Base-by-base conservation (phyloP, 2,797 vertebrate species). In the Lepidocolaptes lacrymiger region DNA sequence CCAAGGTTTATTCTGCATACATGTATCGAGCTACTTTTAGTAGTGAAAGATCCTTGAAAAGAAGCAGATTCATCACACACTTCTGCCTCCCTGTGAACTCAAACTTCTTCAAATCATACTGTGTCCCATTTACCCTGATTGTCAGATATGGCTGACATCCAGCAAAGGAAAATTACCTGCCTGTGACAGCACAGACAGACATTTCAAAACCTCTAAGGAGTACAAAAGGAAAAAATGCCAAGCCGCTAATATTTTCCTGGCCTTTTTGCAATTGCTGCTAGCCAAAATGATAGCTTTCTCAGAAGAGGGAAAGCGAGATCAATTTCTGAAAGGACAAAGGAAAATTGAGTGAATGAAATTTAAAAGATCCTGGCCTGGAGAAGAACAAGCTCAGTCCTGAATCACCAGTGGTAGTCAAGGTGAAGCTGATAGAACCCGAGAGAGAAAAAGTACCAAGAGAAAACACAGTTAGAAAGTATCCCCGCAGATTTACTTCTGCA, bases 131-230 rank as follows among this genome's bases (percentile, higher is more conserved):
- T 93, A 74, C 76, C 54, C 88, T 36, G 58, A 82, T 14, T 95
- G 81, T 72, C 91, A 92, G 82, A n/a, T 56, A 37, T 12, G 68
- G 92, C 76, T 73, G 66, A 67, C 62, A 90, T 67, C 85, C 89
- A 94, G 91, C 62, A 71, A 82, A 93, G 79, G 76, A 63, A 79
- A 91, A 95, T 79, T 48, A 91, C 71, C 87, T 86, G 62, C 62
- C 73, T 79, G 58, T 61, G 88, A 90, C 85, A 88, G 91, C 51
- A 82, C 7, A 72, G 78, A 44, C 62, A 75, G 22, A 54, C 32
- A 43, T 63, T 79, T 69, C 32, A 63, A 56, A 79, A 72, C 37
- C 76, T 61, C 59, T 51, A 4, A 73, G 79, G 48, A 93, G 27
- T 11, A 79, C 12, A 66, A 54, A 55, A 62, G 66, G 16, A 61